phyloP scores from a whole-genome alignment of 2,888 invertebrate species.

The Rhogogaster chlorosoma region DNA sequence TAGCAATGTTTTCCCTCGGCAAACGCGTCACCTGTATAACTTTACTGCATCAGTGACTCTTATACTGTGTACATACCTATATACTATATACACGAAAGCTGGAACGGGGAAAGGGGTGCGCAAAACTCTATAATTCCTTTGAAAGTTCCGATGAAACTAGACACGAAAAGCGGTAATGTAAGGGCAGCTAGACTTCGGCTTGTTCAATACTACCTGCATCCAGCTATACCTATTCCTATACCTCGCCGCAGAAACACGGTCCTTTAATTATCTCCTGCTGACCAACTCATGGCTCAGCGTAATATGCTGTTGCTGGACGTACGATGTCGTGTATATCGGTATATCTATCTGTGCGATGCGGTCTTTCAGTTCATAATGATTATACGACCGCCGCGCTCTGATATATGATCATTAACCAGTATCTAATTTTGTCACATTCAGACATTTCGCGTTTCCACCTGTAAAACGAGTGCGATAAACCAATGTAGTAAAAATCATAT shows the following conservation, averaged over 20 bases:
- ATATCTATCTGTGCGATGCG: background rate
- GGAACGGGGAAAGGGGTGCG: background rate
- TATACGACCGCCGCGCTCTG: background rate
- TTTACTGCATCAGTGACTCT: background rate
- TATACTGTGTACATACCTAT: background rate
- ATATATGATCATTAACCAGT: background rate
- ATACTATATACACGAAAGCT: conserved; percentile 4
- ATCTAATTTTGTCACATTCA: background rate
- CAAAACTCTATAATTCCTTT: conserved; percentile 55
- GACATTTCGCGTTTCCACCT: background rate
- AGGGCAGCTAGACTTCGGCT: conserved; percentile 9
- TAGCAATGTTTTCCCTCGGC: background rate
- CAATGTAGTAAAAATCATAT: background rate
- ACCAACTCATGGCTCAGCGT: conserved; percentile 3
- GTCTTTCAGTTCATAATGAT: background rate
- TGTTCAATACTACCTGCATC: background rate
- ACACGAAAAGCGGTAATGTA: conserved; percentile 58
- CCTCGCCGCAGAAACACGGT: conserved; percentile 7
- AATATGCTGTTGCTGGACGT: background rate
- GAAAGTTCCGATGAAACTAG: conserved; percentile 62
- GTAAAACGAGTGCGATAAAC: background rate
- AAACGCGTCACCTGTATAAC: background rate
- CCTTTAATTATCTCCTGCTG: conserved; percentile 20
- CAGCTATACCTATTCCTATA: background rate
- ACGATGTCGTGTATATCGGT: background rate